Evolutionary conservation across 2,113 vertebrate genomes (phyloP).

Genomic region (Puntigrus tetrazona): DNA sequence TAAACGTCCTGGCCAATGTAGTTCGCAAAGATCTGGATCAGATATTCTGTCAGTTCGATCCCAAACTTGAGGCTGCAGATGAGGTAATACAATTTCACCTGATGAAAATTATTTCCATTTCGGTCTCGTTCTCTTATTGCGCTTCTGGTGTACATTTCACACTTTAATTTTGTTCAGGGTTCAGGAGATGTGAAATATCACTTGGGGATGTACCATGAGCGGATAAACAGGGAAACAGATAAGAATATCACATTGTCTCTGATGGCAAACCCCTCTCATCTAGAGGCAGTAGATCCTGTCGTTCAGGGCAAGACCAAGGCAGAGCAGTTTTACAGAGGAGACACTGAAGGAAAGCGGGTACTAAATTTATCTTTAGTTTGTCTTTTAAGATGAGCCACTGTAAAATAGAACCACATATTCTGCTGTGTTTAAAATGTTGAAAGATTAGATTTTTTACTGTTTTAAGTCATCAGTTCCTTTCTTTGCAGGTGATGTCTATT

Average conservation of each 20-base stretch:
- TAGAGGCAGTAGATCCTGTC: slow-evolving; percentile 86
- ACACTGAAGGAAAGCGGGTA: slow-evolving; percentile 84
- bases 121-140: background rate
- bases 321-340: slow-evolving; percentile 86
- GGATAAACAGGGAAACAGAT: slow-evolving; percentile 87
- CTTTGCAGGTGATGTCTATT: slow-evolving; percentile 88
- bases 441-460: too few species aligned
- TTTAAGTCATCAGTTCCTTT: background rate
- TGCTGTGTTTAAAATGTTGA: background rate
- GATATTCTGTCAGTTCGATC: slow-evolving; percentile 94
- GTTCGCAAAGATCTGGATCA: slow-evolving; percentile 92
- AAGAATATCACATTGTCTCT: slow-evolving; percentile 87
- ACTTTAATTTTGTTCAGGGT: slow-evolving; percentile 71
- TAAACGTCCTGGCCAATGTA: slow-evolving; percentile 91
- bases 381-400: background rate
- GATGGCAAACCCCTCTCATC: slow-evolving; percentile 90
- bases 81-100: slow-evolving; percentile 73
- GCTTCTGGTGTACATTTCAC: background rate
- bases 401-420: background rate
- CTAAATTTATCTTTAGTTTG: slow-evolving; percentile 25
- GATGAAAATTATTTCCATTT: background rate
- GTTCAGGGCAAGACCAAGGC: slow-evolving; percentile 89
- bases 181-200: slow-evolving; percentile 94
- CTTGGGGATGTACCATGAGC: slow-evolving; percentile 90
- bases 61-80: slow-evolving; percentile 89